Percentiles rank a stretch among this genome's conserved stretches.
Conservation (phyloP, 2,113 vertebrate genomes). For the Alosa alosa region DNA sequence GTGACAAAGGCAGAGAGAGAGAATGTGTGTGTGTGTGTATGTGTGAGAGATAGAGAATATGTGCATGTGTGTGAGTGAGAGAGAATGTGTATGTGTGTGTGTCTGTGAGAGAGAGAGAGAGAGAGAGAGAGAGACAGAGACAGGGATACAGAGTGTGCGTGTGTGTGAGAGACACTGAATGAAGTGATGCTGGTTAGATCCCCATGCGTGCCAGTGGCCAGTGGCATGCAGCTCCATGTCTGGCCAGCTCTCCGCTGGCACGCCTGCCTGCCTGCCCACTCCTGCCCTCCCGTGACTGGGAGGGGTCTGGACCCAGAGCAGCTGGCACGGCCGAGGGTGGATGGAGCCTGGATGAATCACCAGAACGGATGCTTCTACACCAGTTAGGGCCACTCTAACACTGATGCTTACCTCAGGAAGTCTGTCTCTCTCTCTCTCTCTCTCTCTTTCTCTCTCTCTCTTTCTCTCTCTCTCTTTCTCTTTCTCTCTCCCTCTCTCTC, state of each 20-base stretch:
- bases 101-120: not conserved
- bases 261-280: not conserved
- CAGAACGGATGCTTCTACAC: not conserved
- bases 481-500: slow-evolving; percentile 37
- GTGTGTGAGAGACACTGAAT: not conserved
- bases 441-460: slow-evolving; percentile 51
- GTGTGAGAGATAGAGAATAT: not conserved
- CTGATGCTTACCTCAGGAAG: not conserved
- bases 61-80: not conserved
- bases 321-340: not conserved
- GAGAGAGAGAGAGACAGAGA: too few species aligned
- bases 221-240: not conserved
- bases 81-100: not conserved
- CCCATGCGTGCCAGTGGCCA: not conserved
- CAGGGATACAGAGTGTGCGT: not conserved
- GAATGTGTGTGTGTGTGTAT: not conserved
- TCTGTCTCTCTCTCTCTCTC: not conserved
- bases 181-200: not conserved
- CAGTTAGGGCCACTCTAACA: not conserved
- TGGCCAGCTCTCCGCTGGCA: not conserved
- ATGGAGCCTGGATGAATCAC: not conserved
- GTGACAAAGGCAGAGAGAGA: not conserved
- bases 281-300: not conserved
- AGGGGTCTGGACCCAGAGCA: not conserved
- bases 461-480: slow-evolving; percentile 54